A percentile compares a stretch with the other conserved stretches of the same genome.
Evolutionary conservation across 2,113 vertebrate species (phyloP).

Genomic region (Danio rerio): GRCz12tu NC_133193.1:8469501-8470000

Average conservation of each 20-base stretch:
- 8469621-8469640: not conserved
- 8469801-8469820: conserved; percentile 96
- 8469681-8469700: conserved; percentile 21
- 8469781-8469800: conserved; percentile 95
- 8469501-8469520: not conserved
- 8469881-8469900: conserved; percentile 51
- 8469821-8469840: conserved; percentile 95
- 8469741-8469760: conserved; percentile 96
- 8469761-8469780: conserved; percentile 95
- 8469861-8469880: conserved; percentile 96
- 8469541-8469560: not conserved
- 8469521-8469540: not conserved
- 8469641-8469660: not conserved
- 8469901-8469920: conserved; percentile 11
- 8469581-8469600: not conserved
- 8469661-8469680: not conserved
- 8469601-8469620: not conserved
- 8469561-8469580: not conserved
- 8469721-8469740: conserved; percentile 96
- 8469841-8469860: conserved; percentile 88
- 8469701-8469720: conserved; percentile 30
- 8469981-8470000: conserved; percentile 98
- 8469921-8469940: not conserved
- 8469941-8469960: conserved; percentile 40
- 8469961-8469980: conserved; percentile 69